These are phyloP conservation scores for Hermetia illucens DNA, from an alignment of 1,140 invertebrate genomes.

Conservation along the genomic window DNA sequence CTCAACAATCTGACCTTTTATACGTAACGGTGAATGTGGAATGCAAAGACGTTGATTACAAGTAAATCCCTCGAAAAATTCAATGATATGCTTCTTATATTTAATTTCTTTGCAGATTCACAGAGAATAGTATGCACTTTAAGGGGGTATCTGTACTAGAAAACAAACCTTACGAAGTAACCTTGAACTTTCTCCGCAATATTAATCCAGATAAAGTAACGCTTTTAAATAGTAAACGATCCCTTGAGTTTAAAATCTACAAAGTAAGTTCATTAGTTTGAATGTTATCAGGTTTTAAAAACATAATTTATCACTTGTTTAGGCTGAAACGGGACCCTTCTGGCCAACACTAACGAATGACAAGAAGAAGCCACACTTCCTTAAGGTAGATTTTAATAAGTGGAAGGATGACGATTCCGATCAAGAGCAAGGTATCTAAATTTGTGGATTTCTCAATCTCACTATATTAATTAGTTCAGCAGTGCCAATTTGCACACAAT, in stretches of 20 bases:
- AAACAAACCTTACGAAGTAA: constrained; percentile 70
- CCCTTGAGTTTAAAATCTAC: constrained; percentile 59
- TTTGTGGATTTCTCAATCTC: no score
- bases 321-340: constrained; percentile 44
- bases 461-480: no score
- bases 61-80: constrained; percentile 27
- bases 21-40: constrained; percentile 82
- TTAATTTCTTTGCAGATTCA: constrained; percentile 40
- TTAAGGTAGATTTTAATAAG: constrained; percentile 93
- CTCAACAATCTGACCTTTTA: constrained; percentile 65
- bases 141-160: constrained; percentile 67
- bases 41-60: constrained; percentile 71
- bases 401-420: constrained; percentile 91
- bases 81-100: not conserved
- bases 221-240: constrained; percentile 51
- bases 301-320: constrained; percentile 32
- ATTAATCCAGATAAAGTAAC: constrained; percentile 65
- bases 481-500: no score
- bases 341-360: constrained; percentile 82
- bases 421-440: constrained; percentile 36
- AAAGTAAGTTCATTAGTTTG: constrained; percentile 22
- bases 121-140: constrained; percentile 67
- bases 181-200: constrained; percentile 66
- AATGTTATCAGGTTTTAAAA: constrained; percentile 26
- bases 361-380: constrained; percentile 84